A percentile compares a stretch with the other conserved stretches of the same genome.
These are phyloP conservation scores for Trichonephila clavipes DNA, from an alignment of 1,140 invertebrate genomes.

Conservation along the genomic window DNA sequence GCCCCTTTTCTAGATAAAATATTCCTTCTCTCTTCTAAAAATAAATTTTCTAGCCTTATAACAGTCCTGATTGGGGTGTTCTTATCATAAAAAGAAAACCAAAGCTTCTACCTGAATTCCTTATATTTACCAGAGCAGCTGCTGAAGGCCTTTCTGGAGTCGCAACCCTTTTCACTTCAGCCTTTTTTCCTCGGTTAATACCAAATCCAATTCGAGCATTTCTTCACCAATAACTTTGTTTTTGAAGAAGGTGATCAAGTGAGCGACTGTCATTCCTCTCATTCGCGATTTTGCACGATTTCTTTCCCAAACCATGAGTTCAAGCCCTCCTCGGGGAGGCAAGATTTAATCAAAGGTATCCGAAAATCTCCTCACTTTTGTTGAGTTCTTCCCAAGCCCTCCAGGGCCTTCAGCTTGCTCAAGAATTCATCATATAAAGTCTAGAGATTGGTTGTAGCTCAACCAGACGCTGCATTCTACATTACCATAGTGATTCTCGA, in stretches of 20 bases:
- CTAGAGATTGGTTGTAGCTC: background rate
- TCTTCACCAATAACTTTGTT: background rate
- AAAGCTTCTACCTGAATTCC: background rate
- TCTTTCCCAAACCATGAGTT: no score
- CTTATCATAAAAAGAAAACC: background rate
- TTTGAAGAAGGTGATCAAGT: background rate
- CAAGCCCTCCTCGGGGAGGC: background rate
- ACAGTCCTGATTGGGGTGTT: background rate
- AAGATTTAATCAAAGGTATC: background rate
- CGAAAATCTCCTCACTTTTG: slow-evolving; percentile 18
- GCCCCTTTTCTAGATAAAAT: background rate
- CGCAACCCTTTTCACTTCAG: background rate
- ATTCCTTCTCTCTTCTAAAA: background rate
- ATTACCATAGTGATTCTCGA: slow-evolving; percentile 9
- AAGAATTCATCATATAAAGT: slow-evolving; percentile 15
- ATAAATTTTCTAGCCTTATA: background rate
- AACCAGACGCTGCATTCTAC: slow-evolving; percentile 12
- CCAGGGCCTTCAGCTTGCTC: background rate
- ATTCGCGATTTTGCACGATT: no score
- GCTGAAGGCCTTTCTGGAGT: background rate
- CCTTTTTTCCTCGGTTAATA: background rate
- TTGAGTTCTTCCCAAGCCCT: slow-evolving; percentile 1
- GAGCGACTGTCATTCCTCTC: background rate
- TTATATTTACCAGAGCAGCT: background rate
- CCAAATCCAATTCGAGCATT: background rate